Conservation (phyloP, 92 coral and sea anemone genomes). For the Galaxea fascicularis region DNA sequence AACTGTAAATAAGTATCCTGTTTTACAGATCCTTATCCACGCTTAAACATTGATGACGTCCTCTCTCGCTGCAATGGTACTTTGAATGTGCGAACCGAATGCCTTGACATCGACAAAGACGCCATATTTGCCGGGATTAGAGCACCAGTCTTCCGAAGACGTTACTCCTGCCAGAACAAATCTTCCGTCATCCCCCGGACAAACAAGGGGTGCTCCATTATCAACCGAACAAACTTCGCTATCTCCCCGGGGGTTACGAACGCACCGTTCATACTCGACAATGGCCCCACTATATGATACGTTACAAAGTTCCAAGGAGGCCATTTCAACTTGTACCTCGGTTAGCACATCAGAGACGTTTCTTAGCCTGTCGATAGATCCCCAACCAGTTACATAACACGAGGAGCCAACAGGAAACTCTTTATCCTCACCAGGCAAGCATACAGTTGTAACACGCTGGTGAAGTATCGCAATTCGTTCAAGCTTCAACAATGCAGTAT, state of each 20-base stretch:
- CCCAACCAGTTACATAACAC: constrained; percentile 84
- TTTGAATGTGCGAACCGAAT: constrained; percentile 65
- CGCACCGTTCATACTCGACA: constrained; percentile 67
- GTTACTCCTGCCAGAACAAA: constrained; percentile 77
- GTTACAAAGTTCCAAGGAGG: constrained; percentile 65
- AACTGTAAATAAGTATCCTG: too few relatives aligned
- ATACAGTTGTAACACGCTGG: constrained; percentile 70
- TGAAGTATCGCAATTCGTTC: constrained; percentile 64
- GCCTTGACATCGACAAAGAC: constrained; percentile 70
- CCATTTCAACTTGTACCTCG: constrained; percentile 73
- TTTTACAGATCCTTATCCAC: too few relatives aligned
- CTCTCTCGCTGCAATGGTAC: constrained; percentile 22
- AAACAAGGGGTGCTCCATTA: constrained; percentile 83
- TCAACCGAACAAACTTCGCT: constrained; percentile 77
- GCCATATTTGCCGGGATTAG: constrained; percentile 73
- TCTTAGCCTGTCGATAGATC: constrained; percentile 36
- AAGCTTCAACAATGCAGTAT: constrained; percentile 70
- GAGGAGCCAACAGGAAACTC: constrained; percentile 42
- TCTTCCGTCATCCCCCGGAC: constrained; percentile 71
- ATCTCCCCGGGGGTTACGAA: constrained; percentile 61
- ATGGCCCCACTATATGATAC: constrained; percentile 70
- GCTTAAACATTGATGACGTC: neutral
- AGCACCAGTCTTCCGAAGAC: constrained; percentile 74
- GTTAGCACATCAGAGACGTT: constrained; percentile 59
- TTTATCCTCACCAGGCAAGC: constrained; percentile 71